Conservation (phyloP, 1,140 invertebrate species). For the Lordiphosa collinella region DNA sequence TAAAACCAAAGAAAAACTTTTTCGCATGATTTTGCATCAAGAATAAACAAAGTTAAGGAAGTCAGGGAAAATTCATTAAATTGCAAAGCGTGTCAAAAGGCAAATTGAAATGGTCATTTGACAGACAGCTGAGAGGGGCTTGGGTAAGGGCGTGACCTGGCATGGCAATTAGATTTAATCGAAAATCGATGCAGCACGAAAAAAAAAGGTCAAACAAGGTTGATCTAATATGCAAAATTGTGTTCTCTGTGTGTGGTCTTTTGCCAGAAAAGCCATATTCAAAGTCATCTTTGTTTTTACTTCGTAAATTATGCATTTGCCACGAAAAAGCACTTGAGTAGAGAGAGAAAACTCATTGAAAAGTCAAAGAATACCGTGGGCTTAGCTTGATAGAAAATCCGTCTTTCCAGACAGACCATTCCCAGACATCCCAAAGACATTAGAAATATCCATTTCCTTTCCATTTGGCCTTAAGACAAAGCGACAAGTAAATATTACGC, state of each 20-base stretch:
- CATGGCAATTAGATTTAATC: slow-evolving; percentile 58
- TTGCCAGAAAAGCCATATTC: slow-evolving; percentile 14
- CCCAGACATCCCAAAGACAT: slow-evolving; percentile 13
- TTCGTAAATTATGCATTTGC: slow-evolving; percentile 41
- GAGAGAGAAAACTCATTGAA: slow-evolving; percentile 23
- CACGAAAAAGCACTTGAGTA: slow-evolving; percentile 35
- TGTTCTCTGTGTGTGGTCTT: slow-evolving; percentile 8
- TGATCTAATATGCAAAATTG: slow-evolving; percentile 52
- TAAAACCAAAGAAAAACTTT: neutral
- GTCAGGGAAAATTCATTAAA: slow-evolving; percentile 19
- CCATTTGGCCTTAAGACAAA: slow-evolving; percentile 20
- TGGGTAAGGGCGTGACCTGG: slow-evolving; percentile 12
- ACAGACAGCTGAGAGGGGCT: slow-evolving; percentile 3
- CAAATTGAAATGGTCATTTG: slow-evolving; percentile 39
- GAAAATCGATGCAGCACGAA: slow-evolving; percentile 48
- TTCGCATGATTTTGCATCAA: neutral
- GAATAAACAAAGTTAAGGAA: slow-evolving; percentile 6
- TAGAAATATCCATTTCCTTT: slow-evolving; percentile 41
- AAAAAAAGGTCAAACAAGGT: slow-evolving; percentile 38
- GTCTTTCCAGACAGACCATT: slow-evolving; percentile 4
- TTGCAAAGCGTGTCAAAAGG: slow-evolving; percentile 35
- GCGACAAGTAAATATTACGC: slow-evolving; percentile 40
- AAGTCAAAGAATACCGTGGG: slow-evolving; percentile 1
- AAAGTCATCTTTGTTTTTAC: slow-evolving; percentile 46
- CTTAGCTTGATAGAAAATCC: neutral